Percentiles rank a stretch among this genome's conserved stretches.
These are phyloP conservation scores for Carterocephalus palaemon DNA, from an alignment of 2,888 invertebrate species.

Conservation along the genomic window DNA sequence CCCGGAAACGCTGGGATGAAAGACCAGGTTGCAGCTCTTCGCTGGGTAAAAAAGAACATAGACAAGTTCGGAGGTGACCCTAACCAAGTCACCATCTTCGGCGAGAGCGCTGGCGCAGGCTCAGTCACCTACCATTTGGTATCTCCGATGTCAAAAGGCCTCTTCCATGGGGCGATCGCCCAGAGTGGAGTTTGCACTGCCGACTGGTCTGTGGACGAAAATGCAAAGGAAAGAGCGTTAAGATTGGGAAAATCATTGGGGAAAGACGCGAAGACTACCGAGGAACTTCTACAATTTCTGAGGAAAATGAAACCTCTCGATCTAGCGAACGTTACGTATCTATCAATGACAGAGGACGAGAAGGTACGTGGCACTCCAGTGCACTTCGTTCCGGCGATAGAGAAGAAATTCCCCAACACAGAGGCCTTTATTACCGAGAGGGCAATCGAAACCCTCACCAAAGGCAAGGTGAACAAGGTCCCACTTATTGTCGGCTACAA, in stretches of 20 bases:
- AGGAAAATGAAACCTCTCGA: slow-evolving; percentile 33
- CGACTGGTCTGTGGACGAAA: slow-evolving; percentile 35
- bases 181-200: slow-evolving; percentile 46
- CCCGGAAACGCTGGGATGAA: slow-evolving; percentile 57
- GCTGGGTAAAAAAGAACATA: slow-evolving; percentile 48
- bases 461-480: slow-evolving; percentile 35
- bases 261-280: slow-evolving; percentile 32
- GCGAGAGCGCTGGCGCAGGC: slow-evolving; percentile 53
- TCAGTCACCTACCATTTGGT: slow-evolving; percentile 52
- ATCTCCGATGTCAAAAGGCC: slow-evolving; percentile 50
- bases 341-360: slow-evolving; percentile 39
- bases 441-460: slow-evolving; percentile 34
- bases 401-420: slow-evolving; percentile 37
- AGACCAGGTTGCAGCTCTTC: slow-evolving; percentile 49
- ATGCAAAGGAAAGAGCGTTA: slow-evolving; percentile 34
- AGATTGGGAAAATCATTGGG: slow-evolving; percentile 37
- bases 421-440: slow-evolving; percentile 40
- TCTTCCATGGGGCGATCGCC: slow-evolving; percentile 51
- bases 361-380: slow-evolving; percentile 38
- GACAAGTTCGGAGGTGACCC: slow-evolving; percentile 45
- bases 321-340: slow-evolving; percentile 36
- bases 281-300: slow-evolving; percentile 36
- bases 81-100: slow-evolving; percentile 49
- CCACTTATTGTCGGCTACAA: slow-evolving; percentile 42
- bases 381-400: slow-evolving; percentile 43